phyloP scores from a whole-genome alignment of 2,888 invertebrate genomes.

The Ectropis crepuscularia region DNA sequence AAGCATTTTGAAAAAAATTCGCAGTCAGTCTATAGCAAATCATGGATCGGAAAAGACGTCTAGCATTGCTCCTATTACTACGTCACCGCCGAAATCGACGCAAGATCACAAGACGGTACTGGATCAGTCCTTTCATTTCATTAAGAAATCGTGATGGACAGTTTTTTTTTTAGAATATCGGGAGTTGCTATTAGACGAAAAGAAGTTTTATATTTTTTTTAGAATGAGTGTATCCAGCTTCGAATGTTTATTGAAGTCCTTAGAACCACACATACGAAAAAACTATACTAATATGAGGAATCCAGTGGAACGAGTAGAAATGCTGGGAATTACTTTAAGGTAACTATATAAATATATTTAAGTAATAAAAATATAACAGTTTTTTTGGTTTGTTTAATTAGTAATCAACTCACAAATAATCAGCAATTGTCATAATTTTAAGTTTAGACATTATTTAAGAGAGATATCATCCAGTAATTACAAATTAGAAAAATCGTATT shows the following conservation, averaged over 20 bases:
- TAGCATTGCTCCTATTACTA: constrained; percentile 43
- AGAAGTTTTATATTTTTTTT: constrained; percentile 38
- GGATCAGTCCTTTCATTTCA: constrained; percentile 43
- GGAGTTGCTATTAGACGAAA: constrained; percentile 44
- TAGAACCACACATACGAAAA: too few relatives aligned
- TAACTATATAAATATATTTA: constrained; percentile 37
- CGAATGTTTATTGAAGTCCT: too few relatives aligned
- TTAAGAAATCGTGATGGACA: constrained; percentile 43
- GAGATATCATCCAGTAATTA: constrained; percentile 2
- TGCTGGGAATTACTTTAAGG: constrained; percentile 46
- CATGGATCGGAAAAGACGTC: constrained; percentile 45
- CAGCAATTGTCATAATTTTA: background rate
- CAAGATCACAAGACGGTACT: constrained; percentile 42
- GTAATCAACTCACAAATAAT: background rate
- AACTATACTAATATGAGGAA: too few relatives aligned
- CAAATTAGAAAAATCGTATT: constrained; percentile 34
- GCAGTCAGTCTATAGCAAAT: constrained; percentile 36
- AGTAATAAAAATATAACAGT: background rate
- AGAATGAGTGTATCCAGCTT: constrained; percentile 2
- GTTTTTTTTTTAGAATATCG: constrained; percentile 42
- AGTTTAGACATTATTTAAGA: too few relatives aligned
- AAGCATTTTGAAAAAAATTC: constrained; percentile 39
- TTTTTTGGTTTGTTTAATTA: background rate
- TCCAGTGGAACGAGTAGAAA: constrained; percentile 41
- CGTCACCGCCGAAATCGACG: constrained; percentile 46